These are phyloP conservation scores for Paracanthobrama guichenoti DNA, from an alignment of 2,113 vertebrate genomes.

Conservation along the genomic window DNA sequence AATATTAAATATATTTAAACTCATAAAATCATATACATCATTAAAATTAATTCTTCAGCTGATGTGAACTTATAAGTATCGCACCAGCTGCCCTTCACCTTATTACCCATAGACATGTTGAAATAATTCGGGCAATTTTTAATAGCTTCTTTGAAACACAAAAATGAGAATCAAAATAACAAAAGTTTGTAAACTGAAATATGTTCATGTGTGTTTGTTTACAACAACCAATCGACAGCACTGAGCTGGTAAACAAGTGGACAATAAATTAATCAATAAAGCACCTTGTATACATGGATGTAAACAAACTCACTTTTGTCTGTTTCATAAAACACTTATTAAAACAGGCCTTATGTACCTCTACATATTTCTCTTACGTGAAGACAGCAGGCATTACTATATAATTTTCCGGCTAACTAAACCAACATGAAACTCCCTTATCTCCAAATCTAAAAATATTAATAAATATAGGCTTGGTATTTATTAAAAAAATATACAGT, in stretches of 20 bases:
- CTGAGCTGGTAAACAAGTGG: conserved; percentile 48
- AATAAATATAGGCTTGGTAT: neutral
- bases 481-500: neutral
- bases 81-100: too few relatives aligned
- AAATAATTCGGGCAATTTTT: too few relatives aligned
- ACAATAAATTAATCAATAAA: conserved; percentile 60
- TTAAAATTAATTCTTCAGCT: too few relatives aligned
- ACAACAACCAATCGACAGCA: conserved; percentile 68
- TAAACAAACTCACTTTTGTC: conserved; percentile 2
- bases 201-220: conserved; percentile 30
- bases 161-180: neutral
- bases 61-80: too few relatives aligned
- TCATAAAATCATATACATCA: too few relatives aligned
- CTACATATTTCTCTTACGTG: neutral
- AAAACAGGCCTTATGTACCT: neutral
- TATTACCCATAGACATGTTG: too few relatives aligned
- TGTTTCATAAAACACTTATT: neutral
- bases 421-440: neutral
- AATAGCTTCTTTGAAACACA: neutral
- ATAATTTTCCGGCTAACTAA: neutral
- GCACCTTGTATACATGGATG: neutral
- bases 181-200: neutral
- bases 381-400: neutral
- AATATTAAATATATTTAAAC: neutral
- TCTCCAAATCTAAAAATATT: neutral